Base-by-base conservation (phyloP, 1,140 invertebrate species). In the Cheumatopsyche charites region DNA sequence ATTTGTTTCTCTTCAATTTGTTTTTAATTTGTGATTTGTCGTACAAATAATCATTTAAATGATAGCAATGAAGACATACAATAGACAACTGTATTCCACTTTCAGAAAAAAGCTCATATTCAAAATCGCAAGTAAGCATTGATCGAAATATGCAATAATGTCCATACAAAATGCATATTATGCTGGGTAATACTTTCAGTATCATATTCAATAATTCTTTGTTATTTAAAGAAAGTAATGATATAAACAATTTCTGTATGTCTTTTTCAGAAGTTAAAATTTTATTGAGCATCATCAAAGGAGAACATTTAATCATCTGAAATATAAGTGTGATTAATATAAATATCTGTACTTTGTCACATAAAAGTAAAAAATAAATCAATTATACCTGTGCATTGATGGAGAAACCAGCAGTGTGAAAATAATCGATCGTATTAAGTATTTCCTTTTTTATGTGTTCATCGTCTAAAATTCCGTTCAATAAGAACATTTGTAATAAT, bases 61-160 rank as follows among this genome's bases (percentile, higher is more conserved):
- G 49, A 41, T 63, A 52, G 23, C 74, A 75, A 23, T 73, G 67
- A 23, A 66, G 61, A 26, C 74, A 75, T n/a, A 75, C 47, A 19
- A 75, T 36, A n/a, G 49, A 49, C 11, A 73, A 17, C 23, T 63
- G 36, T 17, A 75, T 36, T 19, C 68, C 71, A 9, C 52, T 21
- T 7, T 41, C 21, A 12, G 43, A 62, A 29, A 9, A 52, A 0
- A 75, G 19, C 23, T 36, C 62, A 13, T 63, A 42, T 17, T 25
- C 68, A 55, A 70, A 25, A 26, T 62, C 26, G 6, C 62, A 42
- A n/a, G 47, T 71, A 36, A 67, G 9, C 29, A 45, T 65, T 1
- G 65, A 55, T 41, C 73, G 67, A 13, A 66, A 23, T 6, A 75
- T 25, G 11, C 61, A 42, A 52, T 71, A 75, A 29, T 75, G 62